Percentiles rank a stretch among this genome's conserved stretches.
Evolutionary conservation across 92 coral and sea anemone genomes (phyloP).

Genomic region (Ricordea florida): DNA sequence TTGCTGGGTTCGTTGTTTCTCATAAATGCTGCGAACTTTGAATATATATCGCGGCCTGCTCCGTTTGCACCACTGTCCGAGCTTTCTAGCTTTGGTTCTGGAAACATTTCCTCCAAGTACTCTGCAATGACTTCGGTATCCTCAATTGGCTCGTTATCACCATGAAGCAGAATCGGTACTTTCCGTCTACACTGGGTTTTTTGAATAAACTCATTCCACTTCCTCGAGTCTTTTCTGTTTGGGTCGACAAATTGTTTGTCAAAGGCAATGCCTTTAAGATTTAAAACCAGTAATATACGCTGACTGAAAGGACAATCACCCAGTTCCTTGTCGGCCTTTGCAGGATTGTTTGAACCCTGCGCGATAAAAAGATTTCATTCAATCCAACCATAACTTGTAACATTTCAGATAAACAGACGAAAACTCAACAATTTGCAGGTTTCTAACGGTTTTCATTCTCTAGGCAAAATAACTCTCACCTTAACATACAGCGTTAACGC

Average conservation of each 20-base stretch:
- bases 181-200: slow-evolving; percentile 17
- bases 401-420: neutral
- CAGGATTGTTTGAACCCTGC: slow-evolving; percentile 63
- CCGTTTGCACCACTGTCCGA: neutral
- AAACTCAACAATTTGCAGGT: neutral
- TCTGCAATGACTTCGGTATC: slow-evolving; percentile 46
- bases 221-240: slow-evolving; percentile 28
- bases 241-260: slow-evolving; percentile 34
- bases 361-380: neutral
- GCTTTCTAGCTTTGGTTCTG: slow-evolving; percentile 21
- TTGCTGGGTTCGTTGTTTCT: slow-evolving; percentile 7
- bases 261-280: slow-evolving; percentile 24
- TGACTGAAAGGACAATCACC: slow-evolving; percentile 68
- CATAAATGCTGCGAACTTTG: slow-evolving; percentile 63
- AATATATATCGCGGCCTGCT: slow-evolving; percentile 30
- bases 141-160: slow-evolving; percentile 30
- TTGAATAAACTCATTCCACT: slow-evolving; percentile 14
- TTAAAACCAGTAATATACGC: slow-evolving; percentile 58
- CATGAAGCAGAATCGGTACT: slow-evolving; percentile 52
- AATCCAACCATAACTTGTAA: neutral
- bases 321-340: slow-evolving; percentile 27
- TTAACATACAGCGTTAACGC: slow-evolving; percentile 17
- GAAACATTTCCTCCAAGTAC: slow-evolving; percentile 51
- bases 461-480: no score
- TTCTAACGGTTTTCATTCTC: no score